Evolutionary conservation across 2,888 invertebrate species (phyloP).

Genomic region (Troides oblongomaculatus): DNA sequence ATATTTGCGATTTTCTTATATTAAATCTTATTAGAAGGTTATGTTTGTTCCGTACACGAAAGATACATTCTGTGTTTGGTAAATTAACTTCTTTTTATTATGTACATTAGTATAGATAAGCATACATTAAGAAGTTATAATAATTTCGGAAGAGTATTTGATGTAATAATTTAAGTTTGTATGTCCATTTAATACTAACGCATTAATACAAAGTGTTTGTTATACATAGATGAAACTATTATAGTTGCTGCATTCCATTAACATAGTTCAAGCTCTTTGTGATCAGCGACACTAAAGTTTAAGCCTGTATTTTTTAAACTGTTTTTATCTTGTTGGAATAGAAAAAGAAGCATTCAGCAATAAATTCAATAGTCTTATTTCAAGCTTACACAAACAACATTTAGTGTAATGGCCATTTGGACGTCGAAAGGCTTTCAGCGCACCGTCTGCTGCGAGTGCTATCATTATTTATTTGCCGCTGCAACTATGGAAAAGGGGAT

Average conservation of each 20-base stretch:
- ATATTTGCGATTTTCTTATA: conserved; percentile 11
- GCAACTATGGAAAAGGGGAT: conserved; percentile 16
- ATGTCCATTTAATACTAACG: too few species aligned
- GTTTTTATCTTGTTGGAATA: background rate
- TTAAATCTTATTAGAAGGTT: conserved; percentile 1
- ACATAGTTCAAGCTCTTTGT: too few species aligned
- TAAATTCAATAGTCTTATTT: conserved; percentile 24
- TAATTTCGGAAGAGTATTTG: too few species aligned
- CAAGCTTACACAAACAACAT: conserved; percentile 30
- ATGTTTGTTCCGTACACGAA: background rate
- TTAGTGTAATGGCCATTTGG: conserved; percentile 30
- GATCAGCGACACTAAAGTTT: too few species aligned
- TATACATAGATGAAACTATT: too few species aligned
- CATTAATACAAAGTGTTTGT: too few species aligned
- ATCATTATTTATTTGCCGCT: conserved; percentile 41
- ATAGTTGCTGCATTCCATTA: too few species aligned
- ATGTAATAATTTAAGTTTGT: too few species aligned
- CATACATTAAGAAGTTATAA: too few species aligned
- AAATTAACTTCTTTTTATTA: background rate
- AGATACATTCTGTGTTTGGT: background rate
- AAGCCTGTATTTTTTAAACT: background rate
- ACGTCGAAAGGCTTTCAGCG: conserved; percentile 30
- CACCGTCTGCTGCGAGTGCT: conserved; percentile 31
- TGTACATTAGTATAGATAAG: background rate
- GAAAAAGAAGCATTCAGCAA: conserved; percentile 14